These are phyloP conservation scores for Littorina saxatilis DNA, from an alignment of 1,140 invertebrate genomes.

Conservation along the genomic window DNA sequence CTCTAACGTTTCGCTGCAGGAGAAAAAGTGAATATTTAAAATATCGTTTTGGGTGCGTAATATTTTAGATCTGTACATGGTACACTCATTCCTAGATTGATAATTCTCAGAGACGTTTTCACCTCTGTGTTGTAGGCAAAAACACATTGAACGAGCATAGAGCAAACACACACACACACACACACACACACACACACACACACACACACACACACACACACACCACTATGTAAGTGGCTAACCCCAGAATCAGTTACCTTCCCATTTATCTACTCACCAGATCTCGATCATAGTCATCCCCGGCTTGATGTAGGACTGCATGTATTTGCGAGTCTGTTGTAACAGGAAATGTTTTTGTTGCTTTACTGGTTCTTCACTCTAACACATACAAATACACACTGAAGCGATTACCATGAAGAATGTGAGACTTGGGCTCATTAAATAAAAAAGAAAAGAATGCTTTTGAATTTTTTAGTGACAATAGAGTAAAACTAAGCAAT, in stretches of 20 bases:
- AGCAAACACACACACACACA: not conserved
- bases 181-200: not conserved
- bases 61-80: no score
- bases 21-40: not conserved
- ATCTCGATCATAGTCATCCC: slow-evolving; percentile 99
- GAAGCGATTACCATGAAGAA: no score
- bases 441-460: no score
- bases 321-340: slow-evolving; percentile 89
- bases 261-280: slow-evolving; percentile 78
- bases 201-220: not conserved
- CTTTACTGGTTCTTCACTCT: no score
- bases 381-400: no score
- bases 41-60: no score
- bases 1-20: slow-evolving; percentile 91
- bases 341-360: no score
- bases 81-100: no score
- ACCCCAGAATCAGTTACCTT: not conserved
- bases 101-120: not conserved
- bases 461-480: no score
- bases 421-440: no score
- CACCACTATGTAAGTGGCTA: not conserved
- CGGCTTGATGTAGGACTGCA: slow-evolving; percentile 94
- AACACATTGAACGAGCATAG: not conserved
- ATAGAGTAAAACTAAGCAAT: no score
- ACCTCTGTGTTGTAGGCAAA: not conserved